A percentile compares a stretch with the other conserved stretches of the same genome.
Evolutionary conservation across 2,797 vertebrate genomes (phyloP).

Genomic region (Pteropus rufus): DNA sequence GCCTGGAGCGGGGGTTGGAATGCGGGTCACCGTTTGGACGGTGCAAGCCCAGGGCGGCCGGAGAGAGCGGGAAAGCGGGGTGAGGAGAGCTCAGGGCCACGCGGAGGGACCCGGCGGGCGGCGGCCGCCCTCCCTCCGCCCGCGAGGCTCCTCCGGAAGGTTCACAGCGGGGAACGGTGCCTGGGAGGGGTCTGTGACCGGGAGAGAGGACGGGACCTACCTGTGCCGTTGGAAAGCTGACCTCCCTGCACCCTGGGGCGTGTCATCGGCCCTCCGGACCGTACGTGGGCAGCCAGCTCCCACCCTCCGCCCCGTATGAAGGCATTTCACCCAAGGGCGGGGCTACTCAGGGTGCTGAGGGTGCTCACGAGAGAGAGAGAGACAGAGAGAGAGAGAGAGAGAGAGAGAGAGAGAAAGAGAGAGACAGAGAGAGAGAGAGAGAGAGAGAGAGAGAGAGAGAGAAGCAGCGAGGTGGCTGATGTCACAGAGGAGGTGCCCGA

Average conservation of each 20-base stretch:
- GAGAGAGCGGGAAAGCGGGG: too few relatives aligned
- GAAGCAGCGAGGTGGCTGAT: accelerated
- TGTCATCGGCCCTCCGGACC: accelerated
- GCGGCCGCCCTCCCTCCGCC: accelerated
- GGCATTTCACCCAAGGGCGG: background rate
- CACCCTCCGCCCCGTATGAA: accelerated
- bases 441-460: too few relatives aligned
- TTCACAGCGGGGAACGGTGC: accelerated
- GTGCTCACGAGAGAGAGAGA: too few relatives aligned
- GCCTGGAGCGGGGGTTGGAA: background rate
- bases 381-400: too few relatives aligned
- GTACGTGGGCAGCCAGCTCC: background rate
- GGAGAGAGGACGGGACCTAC: background rate
- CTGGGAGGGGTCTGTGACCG: background rate
- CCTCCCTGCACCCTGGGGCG: too few relatives aligned
- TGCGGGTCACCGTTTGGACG: background rate
- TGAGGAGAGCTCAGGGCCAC: too few relatives aligned
- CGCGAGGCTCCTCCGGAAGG: accelerated
- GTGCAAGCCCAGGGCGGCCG: background rate
- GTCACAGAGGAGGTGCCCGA: accelerated
- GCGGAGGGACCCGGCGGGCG: too few relatives aligned
- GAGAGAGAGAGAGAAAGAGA: too few relatives aligned
- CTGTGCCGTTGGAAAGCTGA: accelerated
- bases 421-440: too few relatives aligned
- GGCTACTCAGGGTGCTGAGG: too few relatives aligned